phyloP scores from a whole-genome alignment of 1,140 invertebrate species.

The Drosophila aff. region DNA sequence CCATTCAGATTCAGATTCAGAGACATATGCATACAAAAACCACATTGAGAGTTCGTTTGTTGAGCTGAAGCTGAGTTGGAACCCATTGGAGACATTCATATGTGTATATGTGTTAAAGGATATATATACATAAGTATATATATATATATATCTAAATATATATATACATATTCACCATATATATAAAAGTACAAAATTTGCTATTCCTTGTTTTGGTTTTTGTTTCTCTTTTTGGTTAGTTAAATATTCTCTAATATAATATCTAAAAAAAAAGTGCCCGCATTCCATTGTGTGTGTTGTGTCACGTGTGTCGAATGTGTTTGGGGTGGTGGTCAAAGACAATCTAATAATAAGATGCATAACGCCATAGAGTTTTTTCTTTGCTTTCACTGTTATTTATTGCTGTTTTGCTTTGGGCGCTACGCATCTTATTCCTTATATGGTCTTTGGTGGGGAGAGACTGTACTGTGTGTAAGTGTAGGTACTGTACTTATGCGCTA shows the following conservation, averaged over 20 bases:
- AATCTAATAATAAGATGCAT: slow-evolving; percentile 1
- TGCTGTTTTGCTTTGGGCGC: neutral
- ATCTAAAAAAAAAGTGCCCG: slow-evolving; percentile 54
- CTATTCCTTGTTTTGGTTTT: slow-evolving; percentile 9
- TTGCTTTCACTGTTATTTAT: no score
- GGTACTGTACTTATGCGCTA: slow-evolving; percentile 71
- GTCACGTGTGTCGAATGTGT: slow-evolving; percentile 4
- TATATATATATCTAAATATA: slow-evolving; percentile 25
- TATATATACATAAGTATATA: slow-evolving; percentile 24
- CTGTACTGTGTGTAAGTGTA: slow-evolving; percentile 37
- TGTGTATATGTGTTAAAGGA: slow-evolving; percentile 24
- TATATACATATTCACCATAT: slow-evolving; percentile 50
- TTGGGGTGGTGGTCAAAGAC: neutral
- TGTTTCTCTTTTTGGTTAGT: slow-evolving; percentile 10
- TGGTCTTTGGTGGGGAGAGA: slow-evolving; percentile 13
- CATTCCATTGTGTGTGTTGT: slow-evolving; percentile 15
- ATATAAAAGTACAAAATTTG: slow-evolving; percentile 75
- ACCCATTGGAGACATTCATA: slow-evolving; percentile 32
- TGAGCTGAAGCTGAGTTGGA: slow-evolving; percentile 27
- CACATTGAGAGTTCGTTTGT: slow-evolving; percentile 53
- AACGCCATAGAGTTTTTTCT: neutral
- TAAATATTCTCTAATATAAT: slow-evolving; percentile 42
- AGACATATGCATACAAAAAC: slow-evolving; percentile 36
- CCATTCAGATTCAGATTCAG: slow-evolving; percentile 17
- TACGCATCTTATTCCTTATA: neutral